Evolutionary conservation across 1,140 invertebrate genomes (phyloP), one percentile per base, ranked within the genome.

Genomic region (Pectinophora gossypiella): DNA sequence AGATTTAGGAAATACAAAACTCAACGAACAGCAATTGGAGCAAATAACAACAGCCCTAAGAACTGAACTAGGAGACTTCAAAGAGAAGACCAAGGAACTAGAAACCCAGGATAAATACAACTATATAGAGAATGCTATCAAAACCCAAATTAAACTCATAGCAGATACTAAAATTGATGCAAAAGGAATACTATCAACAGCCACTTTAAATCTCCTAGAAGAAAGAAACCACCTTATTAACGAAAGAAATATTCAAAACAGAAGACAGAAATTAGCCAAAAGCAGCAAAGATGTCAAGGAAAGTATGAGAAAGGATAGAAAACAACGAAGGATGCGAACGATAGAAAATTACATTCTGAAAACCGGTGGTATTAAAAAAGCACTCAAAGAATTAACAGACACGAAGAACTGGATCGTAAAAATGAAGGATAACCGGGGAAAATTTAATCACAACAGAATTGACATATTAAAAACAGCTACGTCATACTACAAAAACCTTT

Each of bases 11-110:
- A 43, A n/a, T 19, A 7, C 16, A 36, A 66, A 61, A n/a, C 53
- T 56, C 4, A 35, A 35, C 0, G 57, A 61, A 22, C 27, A 64
- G 1, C 54, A 59, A 47, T 23, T 52, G 7, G 52, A 52, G 21
- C 55, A 54, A 57, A 32, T 60, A 48, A 15, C 42, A 35, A 49
- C 0, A 3, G 7, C 16, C 9, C 18, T 61, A 19, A 54, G 10
- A 40, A 40, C 48, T 0, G 52, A 60, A 51, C 22, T 61, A 2
- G 18, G 1, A 22, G 27, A 64, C 23, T 59, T 53, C 10, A 18
- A 50, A 43, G 18, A 48, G 0, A 38, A 47, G 10, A 60, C 57
- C 19, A 51, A 48, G 22, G 12, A 27, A 3, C 0, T 61, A 48
- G 32, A 12, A 32, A 7, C 6, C 2, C 1, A 1, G n/a, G 2